A percentile compares a stretch with the other conserved stretches of the same genome.
phyloP scores from a whole-genome alignment of 2,888 invertebrate genomes.

The Plebejus melissa region DNA sequence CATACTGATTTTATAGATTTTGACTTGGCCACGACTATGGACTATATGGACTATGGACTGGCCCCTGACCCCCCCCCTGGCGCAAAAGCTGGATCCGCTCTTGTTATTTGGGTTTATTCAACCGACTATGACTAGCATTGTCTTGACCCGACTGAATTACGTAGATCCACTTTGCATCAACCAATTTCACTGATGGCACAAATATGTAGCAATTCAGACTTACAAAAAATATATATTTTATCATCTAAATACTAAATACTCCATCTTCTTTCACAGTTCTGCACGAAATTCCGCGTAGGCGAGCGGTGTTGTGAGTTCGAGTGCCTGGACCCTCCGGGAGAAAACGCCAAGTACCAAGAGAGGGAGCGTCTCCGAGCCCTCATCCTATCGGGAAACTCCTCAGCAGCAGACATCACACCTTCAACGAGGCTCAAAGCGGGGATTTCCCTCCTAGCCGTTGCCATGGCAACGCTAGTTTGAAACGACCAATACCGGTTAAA shows the following conservation, averaged over 20 bases:
- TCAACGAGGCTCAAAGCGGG: conserved; percentile 55
- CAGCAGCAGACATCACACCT: conserved; percentile 56
- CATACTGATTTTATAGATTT: no score
- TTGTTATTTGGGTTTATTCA: no score
- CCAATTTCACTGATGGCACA: no score
- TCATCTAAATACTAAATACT: background rate
- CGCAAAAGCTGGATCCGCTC: no score
- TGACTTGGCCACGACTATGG: no score
- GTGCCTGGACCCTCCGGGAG: conserved; percentile 88
- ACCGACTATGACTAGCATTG: no score
- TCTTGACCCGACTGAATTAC: no score
- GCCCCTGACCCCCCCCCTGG: no score
- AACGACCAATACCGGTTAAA: conserved; percentile 18
- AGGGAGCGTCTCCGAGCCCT: conserved; percentile 79
- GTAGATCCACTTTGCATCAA: no score
- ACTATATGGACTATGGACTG: no score
- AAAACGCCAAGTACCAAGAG: conserved; percentile 80
- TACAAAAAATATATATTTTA: no score
- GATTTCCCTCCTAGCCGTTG: conserved; percentile 60
- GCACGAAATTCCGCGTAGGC: conserved; percentile 90
- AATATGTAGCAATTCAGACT: no score
- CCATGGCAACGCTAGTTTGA: conserved; percentile 68
- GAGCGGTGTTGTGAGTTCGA: conserved; percentile 93
- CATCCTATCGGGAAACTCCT: conserved; percentile 80
- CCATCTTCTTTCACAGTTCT: conserved; percentile 80